Base-by-base conservation (phyloP, 2,113 vertebrate genomes). In the Cyprinodon variegatus region DNA sequence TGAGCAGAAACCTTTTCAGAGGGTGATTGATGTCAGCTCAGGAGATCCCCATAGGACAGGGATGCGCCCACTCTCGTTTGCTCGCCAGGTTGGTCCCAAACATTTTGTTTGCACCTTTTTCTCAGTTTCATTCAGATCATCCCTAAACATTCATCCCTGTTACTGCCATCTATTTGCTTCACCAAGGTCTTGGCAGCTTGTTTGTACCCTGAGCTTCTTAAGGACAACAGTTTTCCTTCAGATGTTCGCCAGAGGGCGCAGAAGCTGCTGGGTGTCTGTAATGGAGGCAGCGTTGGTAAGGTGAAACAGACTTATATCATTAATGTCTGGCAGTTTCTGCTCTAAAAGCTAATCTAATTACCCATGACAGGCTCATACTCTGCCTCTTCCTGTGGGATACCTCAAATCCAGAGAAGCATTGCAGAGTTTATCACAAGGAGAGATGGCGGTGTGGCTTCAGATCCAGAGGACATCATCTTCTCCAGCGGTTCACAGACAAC, bases 221-320 rank as follows among this genome's bases (percentile, higher is more conserved):
- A 78, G 2, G 46, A 77, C 29, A 46, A 41, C 4, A 29, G 4
- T 46, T 62, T 94, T 57, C 82, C 90, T 62, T 17, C 46, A 67
- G 93, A 94, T n/a, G 90, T 88, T 36, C 59, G 72, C 14, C 75
- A 62, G 66, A 89, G 91, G 62, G 91, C 90, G 63, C 80, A 76
- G 86, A 81, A 46, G 41, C 72, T 94, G 22, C 83, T 94, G 60
- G 62, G 74, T 41, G 77, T 60, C 48, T 93, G 91, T 61, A 83
- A 85, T 20, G 92, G 92, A 71, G 73, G 61, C 17, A 94, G 89
- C 72, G 53, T 92, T 11, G 93, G 93, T 93, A 72, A 84, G 76
- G 40, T 5, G 13, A 12, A 65, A 43, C 4, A 65, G 2, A 10
- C 41, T 64, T 64, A 40, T 40, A 4, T 65, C 0, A 13, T 1